These are phyloP conservation scores for Orchestes rusci DNA, from an alignment of 2,888 invertebrate species.

Conservation along the genomic window DNA sequence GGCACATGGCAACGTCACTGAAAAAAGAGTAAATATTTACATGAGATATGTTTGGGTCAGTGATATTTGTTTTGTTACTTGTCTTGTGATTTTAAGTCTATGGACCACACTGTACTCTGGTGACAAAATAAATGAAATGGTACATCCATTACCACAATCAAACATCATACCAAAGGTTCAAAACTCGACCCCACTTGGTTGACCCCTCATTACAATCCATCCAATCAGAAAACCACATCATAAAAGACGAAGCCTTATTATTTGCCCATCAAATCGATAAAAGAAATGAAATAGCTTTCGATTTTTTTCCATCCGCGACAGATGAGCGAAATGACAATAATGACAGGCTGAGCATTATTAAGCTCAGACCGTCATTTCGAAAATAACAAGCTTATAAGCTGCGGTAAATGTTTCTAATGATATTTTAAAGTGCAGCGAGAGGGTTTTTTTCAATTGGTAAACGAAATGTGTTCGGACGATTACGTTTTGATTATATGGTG, in stretches of 20 bases:
- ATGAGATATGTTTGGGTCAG: too few relatives aligned
- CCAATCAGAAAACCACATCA: constrained; percentile 1
- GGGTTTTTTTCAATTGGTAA: constrained; percentile 13
- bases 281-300: constrained; percentile 31
- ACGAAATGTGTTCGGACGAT: constrained; percentile 19
- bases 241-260: constrained; percentile 17
- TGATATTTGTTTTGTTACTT: too few relatives aligned
- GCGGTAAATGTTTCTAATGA: constrained; percentile 21
- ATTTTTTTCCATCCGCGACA: constrained; percentile 21
- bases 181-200: too few relatives aligned
- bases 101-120: too few relatives aligned
- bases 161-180: too few relatives aligned
- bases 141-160: too few relatives aligned
- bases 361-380: constrained; percentile 9
- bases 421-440: constrained; percentile 22
- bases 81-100: too few relatives aligned
- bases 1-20: too few relatives aligned
- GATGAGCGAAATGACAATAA: constrained; percentile 14
- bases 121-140: too few relatives aligned
- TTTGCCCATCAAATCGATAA: constrained; percentile 26
- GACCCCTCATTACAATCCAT: too few relatives aligned
- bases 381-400: constrained; percentile 20
- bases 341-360: constrained; percentile 18
- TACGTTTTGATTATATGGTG: constrained; percentile 19
- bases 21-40: too few relatives aligned